These are phyloP conservation scores for Trachythela sp. DNA, from an alignment of 64 coral and sea anemone genomes.

Conservation along the genomic window DNA sequence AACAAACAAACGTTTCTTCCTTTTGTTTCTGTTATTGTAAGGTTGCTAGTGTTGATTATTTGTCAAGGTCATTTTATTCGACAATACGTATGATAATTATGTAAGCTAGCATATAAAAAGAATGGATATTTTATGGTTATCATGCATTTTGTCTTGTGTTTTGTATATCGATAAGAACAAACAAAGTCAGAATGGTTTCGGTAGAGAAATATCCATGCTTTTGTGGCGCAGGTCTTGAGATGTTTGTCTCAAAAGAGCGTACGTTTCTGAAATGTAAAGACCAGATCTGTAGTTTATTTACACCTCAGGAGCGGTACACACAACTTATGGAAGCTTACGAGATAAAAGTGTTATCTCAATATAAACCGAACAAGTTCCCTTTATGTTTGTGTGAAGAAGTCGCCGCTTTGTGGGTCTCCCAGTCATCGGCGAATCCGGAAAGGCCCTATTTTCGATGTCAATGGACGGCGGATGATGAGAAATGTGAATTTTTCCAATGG, in stretches of 20 bases:
- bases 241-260: background rate
- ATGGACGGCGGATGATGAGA: background rate
- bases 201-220: too few relatives aligned
- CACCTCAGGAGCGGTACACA: background rate
- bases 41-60: background rate
- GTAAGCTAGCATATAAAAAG: background rate
- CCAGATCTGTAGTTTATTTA: background rate
- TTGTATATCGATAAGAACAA: background rate
- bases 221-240: background rate
- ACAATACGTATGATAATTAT: background rate
- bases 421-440: background rate
- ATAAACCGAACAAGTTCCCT: slow-evolving; percentile 10
- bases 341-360: background rate
- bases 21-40: background rate
- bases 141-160: background rate
- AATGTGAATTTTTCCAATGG: slow-evolving; percentile 11
- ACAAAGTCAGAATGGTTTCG: background rate
- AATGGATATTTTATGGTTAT: background rate
- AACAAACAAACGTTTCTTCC: too few relatives aligned
- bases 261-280: background rate
- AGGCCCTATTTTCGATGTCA: background rate
- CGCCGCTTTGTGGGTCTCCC: background rate
- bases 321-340: background rate
- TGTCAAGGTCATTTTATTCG: background rate
- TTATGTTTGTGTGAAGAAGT: background rate